Evolutionary conservation across 2,888 invertebrate genomes (phyloP), one percentile per base, ranked within the genome.

Genomic region (Rhagium mordax): DNA sequence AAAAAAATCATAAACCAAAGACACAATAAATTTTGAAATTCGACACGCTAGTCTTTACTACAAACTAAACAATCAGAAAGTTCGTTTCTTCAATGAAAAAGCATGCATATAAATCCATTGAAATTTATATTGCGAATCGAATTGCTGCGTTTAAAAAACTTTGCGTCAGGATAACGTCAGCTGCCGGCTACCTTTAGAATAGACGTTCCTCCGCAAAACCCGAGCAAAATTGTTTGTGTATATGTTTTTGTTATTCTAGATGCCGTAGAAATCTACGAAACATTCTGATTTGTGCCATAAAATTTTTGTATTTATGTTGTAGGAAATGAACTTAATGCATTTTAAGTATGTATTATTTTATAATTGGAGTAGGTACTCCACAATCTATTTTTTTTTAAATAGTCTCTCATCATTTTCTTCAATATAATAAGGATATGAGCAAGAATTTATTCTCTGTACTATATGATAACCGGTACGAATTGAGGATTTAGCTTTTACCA

Each of bases 41-140:
- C 68, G 68, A 57, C 48, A 48, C 68, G 57, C 68, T 41, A 29
- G 57, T 59, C 47, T 68, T 59, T 48, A 33, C 59, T 13, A 27
- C 13, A 20, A 59, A 16, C 41, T 57, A 29, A 59, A 59, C 33
- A 59, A 20, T 15, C 29, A 20, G 20, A 33, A 59, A 59, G 18
- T 13, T 59, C 18, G 59, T 59, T 41, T 33, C 33, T 59, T 33
- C 33, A 33, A 7, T 33, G 33, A 51, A 49, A 24, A 64, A 8
- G 47, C 29, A 48, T 64, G 48, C 48, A 20, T 20, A 61, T n/a
- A 15, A 27, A 21, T 16, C 65, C 21, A 33, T 65, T 65, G 53
- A 65, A 65, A 65, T 55, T 65, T 53, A 65, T 33, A 18, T 27
- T 55, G 53, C 53, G 65, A 53, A 53, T 55, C 65, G 53, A 65